Conservation (phyloP, 2,888 invertebrate genomes). For the Coleophora flavipennella region DNA sequence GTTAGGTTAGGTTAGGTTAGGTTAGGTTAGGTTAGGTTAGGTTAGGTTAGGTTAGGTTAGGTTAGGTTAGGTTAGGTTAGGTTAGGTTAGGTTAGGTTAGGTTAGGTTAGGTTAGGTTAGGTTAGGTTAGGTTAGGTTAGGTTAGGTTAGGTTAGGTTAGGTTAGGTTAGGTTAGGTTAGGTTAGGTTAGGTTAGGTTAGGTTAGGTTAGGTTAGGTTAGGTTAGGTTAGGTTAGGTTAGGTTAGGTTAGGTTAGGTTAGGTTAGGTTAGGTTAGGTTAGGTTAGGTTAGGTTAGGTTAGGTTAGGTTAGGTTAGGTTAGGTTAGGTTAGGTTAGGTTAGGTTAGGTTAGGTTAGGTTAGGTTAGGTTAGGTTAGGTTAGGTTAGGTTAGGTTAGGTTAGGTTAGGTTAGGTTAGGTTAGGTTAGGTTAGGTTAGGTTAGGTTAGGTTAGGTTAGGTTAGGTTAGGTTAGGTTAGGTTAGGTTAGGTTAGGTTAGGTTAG, state of each 20-base stretch:
- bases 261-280: slow-evolving; percentile 8
- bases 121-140: slow-evolving; percentile 8
- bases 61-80: slow-evolving; percentile 10
- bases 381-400: slow-evolving; percentile 10
- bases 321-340: slow-evolving; percentile 12
- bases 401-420: slow-evolving; percentile 10
- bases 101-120: slow-evolving; percentile 13
- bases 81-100: slow-evolving; percentile 14
- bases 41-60: slow-evolving; percentile 8
- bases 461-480: slow-evolving; percentile 7
- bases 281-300: slow-evolving; percentile 6
- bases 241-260: slow-evolving; percentile 4
- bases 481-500: slow-evolving; percentile 9
- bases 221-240: slow-evolving; percentile 9
- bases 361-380: slow-evolving; percentile 10
- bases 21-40: slow-evolving; percentile 10
- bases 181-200: slow-evolving; percentile 11
- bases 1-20: slow-evolving; percentile 5
- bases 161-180: slow-evolving; percentile 11
- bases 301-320: slow-evolving; percentile 6
- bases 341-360: slow-evolving; percentile 14
- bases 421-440: slow-evolving; percentile 11
- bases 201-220: slow-evolving; percentile 10
- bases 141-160: slow-evolving; percentile 10
- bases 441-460: slow-evolving; percentile 12